Evolutionary conservation across 2,888 invertebrate species (phyloP), one percentile per base, ranked within the genome.

Genomic region (Neocrepidodera transversa): DNA sequence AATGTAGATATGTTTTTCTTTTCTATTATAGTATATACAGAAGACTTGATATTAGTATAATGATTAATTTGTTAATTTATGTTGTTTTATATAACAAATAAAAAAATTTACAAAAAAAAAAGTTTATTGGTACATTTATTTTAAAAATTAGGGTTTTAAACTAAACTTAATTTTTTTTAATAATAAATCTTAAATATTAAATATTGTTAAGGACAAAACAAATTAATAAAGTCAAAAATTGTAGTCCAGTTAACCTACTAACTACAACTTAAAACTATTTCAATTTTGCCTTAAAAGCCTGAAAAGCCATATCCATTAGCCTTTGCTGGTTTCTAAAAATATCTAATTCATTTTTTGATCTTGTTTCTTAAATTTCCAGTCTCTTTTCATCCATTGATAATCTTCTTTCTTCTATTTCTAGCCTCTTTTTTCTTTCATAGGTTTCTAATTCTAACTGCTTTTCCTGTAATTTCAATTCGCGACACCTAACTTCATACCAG

Each of bases 51-150:
- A n/a, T n/a, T n/a, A n/a, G n/a, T n/a, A n/a, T n/a, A 26, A 20
- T 23, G 40, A 51, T 8, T 42, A 17, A 28, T 40, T 23, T 18
- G 10, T n/a, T 14, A 50, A 30, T 35, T 6, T 18, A 50, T 50
- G 11, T 50, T 35, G 11, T n/a, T 32, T 30, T 38, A 4, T 23
- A 23, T 23, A 23, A 23, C 6, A 23, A 23, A 23, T 4, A 6
- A 23, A 23, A 6, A 38, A 38, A 38, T 38, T 13, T 14, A 38
- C 8, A 8, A 8, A 8, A 8, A 14, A 7, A 16, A 14, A 38
- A 38, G 8, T 14, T 14, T 38, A 38, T 7, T 38, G 16, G 8
- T 8, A 14, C 16, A 8, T 14, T 14, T 14, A 14, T 8, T 13
- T 14, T 6, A 38, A 14, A 7, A 3, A 23, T 4, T 6, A 23